Evolutionary conservation across 2,797 vertebrate species (phyloP).

Genomic region (Gallinago nigripennis): DNA sequence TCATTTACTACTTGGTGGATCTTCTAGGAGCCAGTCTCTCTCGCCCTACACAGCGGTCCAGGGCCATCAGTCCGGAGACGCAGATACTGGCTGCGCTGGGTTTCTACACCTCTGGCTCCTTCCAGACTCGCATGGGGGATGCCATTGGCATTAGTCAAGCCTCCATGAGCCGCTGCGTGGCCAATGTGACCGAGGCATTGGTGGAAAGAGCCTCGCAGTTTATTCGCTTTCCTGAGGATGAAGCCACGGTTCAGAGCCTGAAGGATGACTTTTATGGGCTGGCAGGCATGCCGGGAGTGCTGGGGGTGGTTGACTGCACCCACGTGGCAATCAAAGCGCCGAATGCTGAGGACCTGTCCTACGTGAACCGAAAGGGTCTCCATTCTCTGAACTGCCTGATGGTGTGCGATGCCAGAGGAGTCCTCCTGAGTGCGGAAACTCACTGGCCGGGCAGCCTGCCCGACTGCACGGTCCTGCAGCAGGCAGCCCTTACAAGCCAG

Average conservation of each 20-base stretch:
- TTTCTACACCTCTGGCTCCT: slow-evolving; percentile 95
- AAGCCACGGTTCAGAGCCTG: slow-evolving; percentile 80
- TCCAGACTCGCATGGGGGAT: slow-evolving; percentile 96
- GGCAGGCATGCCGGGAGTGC: slow-evolving; percentile 90
- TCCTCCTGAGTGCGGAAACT: slow-evolving; percentile 89
- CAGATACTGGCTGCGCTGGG: slow-evolving; percentile 94
- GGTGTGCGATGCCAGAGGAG: slow-evolving; percentile 89
- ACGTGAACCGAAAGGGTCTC: slow-evolving; percentile 91
- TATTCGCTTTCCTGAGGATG: slow-evolving; percentile 85
- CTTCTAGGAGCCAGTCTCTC: slow-evolving; percentile 88
- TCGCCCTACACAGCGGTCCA: slow-evolving; percentile 90
- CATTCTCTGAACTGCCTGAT: slow-evolving; percentile 94
- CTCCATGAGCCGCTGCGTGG: slow-evolving; percentile 96
- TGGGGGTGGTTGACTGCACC: slow-evolving; percentile 91
- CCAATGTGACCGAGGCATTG: slow-evolving; percentile 92
- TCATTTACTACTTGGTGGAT: slow-evolving; percentile 92
- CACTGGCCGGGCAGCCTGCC: slow-evolving; percentile 90
- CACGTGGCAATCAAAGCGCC: slow-evolving; percentile 95
- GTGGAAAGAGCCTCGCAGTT: slow-evolving; percentile 91
- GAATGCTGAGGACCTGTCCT: slow-evolving; percentile 91
- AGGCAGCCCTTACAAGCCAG: slow-evolving; percentile 81
- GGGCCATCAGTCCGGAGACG: slow-evolving; percentile 95
- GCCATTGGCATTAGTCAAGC: slow-evolving; percentile 97
- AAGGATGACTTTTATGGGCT: slow-evolving; percentile 89
- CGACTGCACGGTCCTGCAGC: slow-evolving; percentile 83